Evolutionary conservation across 2,797 vertebrate species (phyloP).

Genomic region (Phrynocephalus vlangalii): DNA sequence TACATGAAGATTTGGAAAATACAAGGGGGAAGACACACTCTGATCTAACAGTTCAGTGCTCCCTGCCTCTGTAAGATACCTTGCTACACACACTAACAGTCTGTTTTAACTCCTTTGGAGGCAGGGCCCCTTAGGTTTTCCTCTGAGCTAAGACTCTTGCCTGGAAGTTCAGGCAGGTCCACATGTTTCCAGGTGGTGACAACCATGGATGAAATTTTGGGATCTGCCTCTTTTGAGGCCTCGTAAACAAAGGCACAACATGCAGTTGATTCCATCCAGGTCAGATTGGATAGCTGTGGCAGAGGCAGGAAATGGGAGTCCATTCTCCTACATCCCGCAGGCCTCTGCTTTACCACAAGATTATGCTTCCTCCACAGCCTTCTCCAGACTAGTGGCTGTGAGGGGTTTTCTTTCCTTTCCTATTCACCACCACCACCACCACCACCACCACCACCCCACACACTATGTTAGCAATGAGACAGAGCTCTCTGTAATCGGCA

Average conservation of each 20-base stretch:
- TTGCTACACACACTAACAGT: too few species aligned
- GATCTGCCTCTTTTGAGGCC: constrained; percentile 26
- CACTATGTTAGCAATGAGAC: constrained; percentile 8
- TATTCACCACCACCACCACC: neutral
- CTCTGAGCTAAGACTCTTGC: neutral
- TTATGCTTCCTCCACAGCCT: constrained; percentile 18
- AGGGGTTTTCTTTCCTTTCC: too few species aligned
- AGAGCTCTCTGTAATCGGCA: constrained; percentile 28
- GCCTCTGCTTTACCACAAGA: constrained; percentile 9
- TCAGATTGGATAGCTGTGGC: constrained; percentile 24
- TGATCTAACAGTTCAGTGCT: too few species aligned
- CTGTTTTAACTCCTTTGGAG: neutral
- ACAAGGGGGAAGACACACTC: too few species aligned
- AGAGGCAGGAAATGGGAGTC: constrained; percentile 14
- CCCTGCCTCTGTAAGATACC: too few species aligned
- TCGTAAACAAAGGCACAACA: neutral
- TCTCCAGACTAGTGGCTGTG: constrained; percentile 26
- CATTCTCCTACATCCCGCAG: neutral
- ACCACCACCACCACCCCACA: too few species aligned
- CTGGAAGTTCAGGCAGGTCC: neutral
- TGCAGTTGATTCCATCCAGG: constrained; percentile 21
- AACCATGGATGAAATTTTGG: neutral
- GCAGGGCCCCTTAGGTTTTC: neutral
- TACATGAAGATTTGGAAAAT: too few species aligned
- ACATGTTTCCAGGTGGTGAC: neutral